Evolutionary conservation across 2,888 invertebrate species (phyloP).

Genomic region (Thymelicus sylvestris): DNA sequence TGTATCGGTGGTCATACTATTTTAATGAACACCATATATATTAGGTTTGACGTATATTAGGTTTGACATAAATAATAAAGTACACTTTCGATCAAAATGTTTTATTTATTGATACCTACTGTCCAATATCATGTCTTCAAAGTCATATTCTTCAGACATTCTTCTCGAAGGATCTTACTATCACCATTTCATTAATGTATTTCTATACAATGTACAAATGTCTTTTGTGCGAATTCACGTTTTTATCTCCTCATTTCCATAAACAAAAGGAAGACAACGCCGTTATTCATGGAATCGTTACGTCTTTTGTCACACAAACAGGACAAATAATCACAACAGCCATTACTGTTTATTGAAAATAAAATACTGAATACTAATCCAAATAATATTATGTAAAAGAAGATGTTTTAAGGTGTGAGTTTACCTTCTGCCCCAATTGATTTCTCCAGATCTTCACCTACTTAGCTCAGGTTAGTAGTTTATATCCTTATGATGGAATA

Average conservation of each 20-base stretch:
- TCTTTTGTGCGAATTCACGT: conserved; percentile 6
- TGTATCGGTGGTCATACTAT: too few species aligned
- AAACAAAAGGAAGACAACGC: not conserved
- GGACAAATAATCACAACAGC: conserved; percentile 6
- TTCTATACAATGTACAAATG: not conserved
- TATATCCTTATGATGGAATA: too few species aligned
- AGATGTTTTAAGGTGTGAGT: too few species aligned
- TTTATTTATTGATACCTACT: too few species aligned
- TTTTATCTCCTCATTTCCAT: conserved; percentile 7
- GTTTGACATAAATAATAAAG: too few species aligned
- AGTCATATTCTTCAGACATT: not conserved
- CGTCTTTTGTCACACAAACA: not conserved
- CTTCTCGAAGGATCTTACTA: conserved; percentile 5
- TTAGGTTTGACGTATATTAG: too few species aligned
- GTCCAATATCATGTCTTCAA: not conserved
- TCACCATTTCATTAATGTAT: conserved; percentile 4
- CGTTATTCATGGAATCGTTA: not conserved
- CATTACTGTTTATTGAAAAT: conserved; percentile 1
- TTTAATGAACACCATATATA: too few species aligned
- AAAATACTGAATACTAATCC: not conserved
- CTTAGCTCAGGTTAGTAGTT: too few species aligned
- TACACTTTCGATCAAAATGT: too few species aligned
- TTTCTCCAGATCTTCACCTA: too few species aligned
- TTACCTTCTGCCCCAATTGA: too few species aligned
- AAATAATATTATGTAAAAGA: not conserved